Base-by-base conservation (phyloP, 2,797 vertebrate species). In the Sebastes aleutianus region DNA sequence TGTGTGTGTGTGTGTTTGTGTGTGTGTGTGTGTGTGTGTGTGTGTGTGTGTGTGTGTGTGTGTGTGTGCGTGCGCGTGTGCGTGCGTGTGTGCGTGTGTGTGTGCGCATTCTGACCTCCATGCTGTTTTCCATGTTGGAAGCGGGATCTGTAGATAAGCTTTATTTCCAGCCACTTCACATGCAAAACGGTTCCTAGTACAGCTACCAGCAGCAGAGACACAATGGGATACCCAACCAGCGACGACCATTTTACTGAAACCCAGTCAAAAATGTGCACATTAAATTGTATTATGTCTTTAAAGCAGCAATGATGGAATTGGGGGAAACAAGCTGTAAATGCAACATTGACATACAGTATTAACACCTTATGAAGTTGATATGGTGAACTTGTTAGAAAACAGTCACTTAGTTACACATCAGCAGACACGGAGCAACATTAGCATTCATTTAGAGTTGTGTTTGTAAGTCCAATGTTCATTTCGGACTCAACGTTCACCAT, bases 91-190 rank as follows among this genome's bases (percentile, higher is more conserved):
- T 56, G 58, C 50, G 20, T 69, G 8, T 43, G 50, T 79, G 54
- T 70, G 77, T 84, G 1, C 82, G 56, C n/a, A 63, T 57, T 81
- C 88, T 88, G 12, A 94, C 94, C 91, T 88, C 8, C 22, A 20
- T 67, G 24, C 5, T 14, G 8, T 67, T 78, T 85, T 71, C 64
- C 68, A 34, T 26, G n/a, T 73, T 78, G 92, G 67, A 93, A 64
- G 79, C 91, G 93, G 26, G 26, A 26, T 26, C 26, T 26, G 26
- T 26, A 26, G 26, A 97, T 88, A 18, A 99, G 89, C 74, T 94
- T 80, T 36, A 97, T 82, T 90, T 98, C 98, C 74, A 97, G 89
- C 96, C 97, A 95, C 87, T 96, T 93, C 32, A 89, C 59, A 73
- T 93, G 96, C 74, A 96, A 18, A 43, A 95, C 34, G 2, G 89